phyloP scores from a whole-genome alignment of 2,888 invertebrate genomes.

The Pheosia tremula region DNA sequence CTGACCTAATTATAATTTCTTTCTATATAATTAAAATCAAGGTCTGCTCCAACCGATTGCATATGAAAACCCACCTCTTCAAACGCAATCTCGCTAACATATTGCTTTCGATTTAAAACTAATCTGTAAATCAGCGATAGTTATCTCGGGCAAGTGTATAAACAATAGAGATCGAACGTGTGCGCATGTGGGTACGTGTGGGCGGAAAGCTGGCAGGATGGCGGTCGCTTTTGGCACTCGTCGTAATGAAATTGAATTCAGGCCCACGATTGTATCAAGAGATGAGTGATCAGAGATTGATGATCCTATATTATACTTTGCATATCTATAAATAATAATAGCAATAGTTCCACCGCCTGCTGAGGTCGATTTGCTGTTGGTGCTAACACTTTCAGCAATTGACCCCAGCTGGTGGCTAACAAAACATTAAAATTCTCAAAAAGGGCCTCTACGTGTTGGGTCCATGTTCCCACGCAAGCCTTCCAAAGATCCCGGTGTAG shows the following conservation, averaged over 20 bases:
- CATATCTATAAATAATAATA: too few relatives aligned
- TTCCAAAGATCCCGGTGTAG: too few relatives aligned
- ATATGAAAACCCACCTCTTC: background rate
- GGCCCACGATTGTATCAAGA: background rate
- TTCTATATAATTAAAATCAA: too few relatives aligned
- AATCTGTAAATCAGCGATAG: slow-evolving; percentile 4
- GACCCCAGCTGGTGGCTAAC: too few relatives aligned
- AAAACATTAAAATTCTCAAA: too few relatives aligned
- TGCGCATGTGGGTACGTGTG: background rate
- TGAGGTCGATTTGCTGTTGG: too few relatives aligned
- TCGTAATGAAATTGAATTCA: background rate
- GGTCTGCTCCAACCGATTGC: background rate
- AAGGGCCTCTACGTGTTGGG: too few relatives aligned
- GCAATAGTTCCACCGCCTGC: too few relatives aligned
- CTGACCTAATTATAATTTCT: background rate
- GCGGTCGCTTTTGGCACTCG: slow-evolving; percentile 4
- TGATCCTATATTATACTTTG: background rate
- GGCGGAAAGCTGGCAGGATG: background rate
- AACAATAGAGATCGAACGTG: slow-evolving; percentile 6
- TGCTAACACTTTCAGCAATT: too few relatives aligned
- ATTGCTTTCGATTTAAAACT: slow-evolving; percentile 8
- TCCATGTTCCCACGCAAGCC: too few relatives aligned
- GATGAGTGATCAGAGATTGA: background rate
- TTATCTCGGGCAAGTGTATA: slow-evolving; percentile 8
- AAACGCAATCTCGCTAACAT: slow-evolving; percentile 3